These are phyloP conservation scores for Diorhabda elongata DNA, from an alignment of 1,140 invertebrate species.

Conservation along the genomic window DNA sequence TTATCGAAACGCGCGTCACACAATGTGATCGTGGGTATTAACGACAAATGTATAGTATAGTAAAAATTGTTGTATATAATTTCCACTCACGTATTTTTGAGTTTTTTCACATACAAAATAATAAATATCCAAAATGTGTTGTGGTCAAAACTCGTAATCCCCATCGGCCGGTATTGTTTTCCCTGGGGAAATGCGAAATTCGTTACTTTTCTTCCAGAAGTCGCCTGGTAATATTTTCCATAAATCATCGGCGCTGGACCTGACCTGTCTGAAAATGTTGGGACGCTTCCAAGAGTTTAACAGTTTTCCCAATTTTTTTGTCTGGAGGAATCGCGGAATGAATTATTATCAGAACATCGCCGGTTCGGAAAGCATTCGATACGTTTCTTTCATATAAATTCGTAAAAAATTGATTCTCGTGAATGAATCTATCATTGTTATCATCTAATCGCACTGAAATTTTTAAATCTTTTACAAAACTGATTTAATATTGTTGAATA, in stretches of 20 bases:
- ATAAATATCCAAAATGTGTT: conserved; percentile 32
- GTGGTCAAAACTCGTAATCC: conserved; percentile 34
- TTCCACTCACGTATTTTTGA: no score
- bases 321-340: conserved; percentile 34
- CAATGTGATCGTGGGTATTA: no score
- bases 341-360: conserved; percentile 37
- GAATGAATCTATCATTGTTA: neutral
- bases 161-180: conserved; percentile 20
- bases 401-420: conserved; percentile 26
- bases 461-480: no score
- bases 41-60: no score
- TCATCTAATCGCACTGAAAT: no score
- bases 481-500: no score
- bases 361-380: conserved; percentile 15
- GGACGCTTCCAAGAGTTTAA: conserved; percentile 33
- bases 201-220: conserved; percentile 33
- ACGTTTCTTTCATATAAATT: conserved; percentile 24
- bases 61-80: no score
- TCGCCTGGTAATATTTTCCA: conserved; percentile 37
- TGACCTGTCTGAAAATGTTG: conserved; percentile 35
- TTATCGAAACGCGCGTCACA: no score
- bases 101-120: neutral
- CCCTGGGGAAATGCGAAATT: conserved; percentile 32
- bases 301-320: conserved; percentile 8
- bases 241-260: conserved; percentile 43